These are phyloP conservation scores for Maniola jurtina DNA, from an alignment of 1,140 invertebrate genomes.

Conservation along the genomic window DNA sequence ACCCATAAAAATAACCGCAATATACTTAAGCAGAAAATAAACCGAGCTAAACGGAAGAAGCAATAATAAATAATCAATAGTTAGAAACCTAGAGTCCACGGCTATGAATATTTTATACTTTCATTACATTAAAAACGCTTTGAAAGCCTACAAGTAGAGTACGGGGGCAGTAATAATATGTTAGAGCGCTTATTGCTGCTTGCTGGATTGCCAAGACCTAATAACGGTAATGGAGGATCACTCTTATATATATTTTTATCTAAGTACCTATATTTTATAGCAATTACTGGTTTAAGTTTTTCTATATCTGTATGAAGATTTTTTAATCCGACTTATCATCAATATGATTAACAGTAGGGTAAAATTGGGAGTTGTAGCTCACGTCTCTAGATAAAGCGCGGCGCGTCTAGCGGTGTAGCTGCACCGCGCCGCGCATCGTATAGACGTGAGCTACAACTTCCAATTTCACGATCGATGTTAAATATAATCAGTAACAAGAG, in stretches of 20 bases:
- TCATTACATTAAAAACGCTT: constrained; percentile 39
- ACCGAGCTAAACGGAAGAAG: background rate
- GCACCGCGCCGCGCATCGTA: too few species aligned
- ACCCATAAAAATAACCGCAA: too few species aligned
- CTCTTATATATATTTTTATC: background rate
- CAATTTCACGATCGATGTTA: too few species aligned
- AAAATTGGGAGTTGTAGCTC: too few species aligned
- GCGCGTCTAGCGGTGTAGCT: too few species aligned
- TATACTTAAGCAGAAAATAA: background rate
- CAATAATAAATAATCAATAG: constrained; percentile 24
- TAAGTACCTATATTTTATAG: background rate
- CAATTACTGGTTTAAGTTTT: background rate
- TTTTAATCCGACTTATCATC: too few species aligned
- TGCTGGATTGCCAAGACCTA: constrained; percentile 6
- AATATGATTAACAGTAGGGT: too few species aligned
- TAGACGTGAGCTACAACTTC: too few species aligned
- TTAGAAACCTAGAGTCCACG: constrained; percentile 2
- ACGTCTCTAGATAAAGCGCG: too few species aligned
- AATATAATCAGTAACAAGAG: too few species aligned
- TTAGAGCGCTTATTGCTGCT: constrained; percentile 9
- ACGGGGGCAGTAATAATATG: background rate
- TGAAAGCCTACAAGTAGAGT: constrained; percentile 9
- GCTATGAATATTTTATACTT: constrained; percentile 41
- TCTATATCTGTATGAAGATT: too few species aligned
- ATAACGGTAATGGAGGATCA: constrained; percentile 3